Evolutionary conservation across 2,797 vertebrate genomes (phyloP).

Genomic region (Heterohyrax brucei): DNA sequence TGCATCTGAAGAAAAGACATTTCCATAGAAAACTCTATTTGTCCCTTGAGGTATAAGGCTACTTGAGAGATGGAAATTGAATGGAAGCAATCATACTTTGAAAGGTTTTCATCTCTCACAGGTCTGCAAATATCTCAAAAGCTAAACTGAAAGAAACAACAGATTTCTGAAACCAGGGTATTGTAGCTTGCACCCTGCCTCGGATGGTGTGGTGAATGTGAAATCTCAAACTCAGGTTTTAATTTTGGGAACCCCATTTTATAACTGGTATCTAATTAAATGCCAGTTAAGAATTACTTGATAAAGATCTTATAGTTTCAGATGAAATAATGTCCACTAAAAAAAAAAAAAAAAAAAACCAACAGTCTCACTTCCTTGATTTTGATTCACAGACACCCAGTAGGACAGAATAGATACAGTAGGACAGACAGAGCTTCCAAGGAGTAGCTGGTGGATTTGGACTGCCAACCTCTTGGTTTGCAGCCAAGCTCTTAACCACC

Average conservation of each 20-base stretch:
- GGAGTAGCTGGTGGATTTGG: no score
- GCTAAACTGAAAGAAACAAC: slow-evolving; percentile 63
- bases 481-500: no score
- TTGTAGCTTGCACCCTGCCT: background rate
- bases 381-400: no score
- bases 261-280: slow-evolving; percentile 22
- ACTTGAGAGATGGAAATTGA: slow-evolving; percentile 84
- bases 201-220: background rate
- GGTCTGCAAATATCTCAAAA: slow-evolving; percentile 82
- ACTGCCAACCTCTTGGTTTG: no score
- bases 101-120: slow-evolving; percentile 84
- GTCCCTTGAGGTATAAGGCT: slow-evolving; percentile 86
- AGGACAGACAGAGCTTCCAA: no score
- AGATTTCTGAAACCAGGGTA: background rate
- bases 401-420: no score
- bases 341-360: background rate
- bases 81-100: slow-evolving; percentile 86
- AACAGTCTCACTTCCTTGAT: no score
- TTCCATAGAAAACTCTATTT: slow-evolving; percentile 86
- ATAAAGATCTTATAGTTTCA: slow-evolving; percentile 38
- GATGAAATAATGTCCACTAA: slow-evolving; percentile 16
- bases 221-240: background rate
- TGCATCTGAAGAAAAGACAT: slow-evolving; percentile 85
- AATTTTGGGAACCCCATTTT: slow-evolving; percentile 54
- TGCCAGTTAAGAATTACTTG: slow-evolving; percentile 43